These are phyloP conservation scores for Crotalus helleri DNA, from an alignment of 2,113 vertebrate species.

Conservation along the genomic window DNA sequence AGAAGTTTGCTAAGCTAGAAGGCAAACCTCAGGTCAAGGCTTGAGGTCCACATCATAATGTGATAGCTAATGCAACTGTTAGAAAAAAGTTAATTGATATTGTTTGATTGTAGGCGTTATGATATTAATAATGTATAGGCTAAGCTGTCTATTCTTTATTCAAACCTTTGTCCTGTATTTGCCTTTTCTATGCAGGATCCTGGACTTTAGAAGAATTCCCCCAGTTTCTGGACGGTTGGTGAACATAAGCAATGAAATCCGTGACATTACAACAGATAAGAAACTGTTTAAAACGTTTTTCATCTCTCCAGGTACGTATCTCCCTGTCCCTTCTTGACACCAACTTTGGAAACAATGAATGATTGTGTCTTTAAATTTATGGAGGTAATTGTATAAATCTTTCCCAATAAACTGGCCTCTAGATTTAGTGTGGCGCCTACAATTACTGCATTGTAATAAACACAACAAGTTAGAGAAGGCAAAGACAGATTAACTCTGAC, in stretches of 20 bases:
- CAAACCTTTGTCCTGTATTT: constrained; percentile 3
- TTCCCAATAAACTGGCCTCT: background rate
- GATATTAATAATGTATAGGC: background rate
- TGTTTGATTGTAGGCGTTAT: background rate
- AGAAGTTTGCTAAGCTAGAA: background rate
- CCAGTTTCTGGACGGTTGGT: constrained; percentile 76
- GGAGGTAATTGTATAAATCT: background rate
- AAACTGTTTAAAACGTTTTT: constrained; percentile 82
- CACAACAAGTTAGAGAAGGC: background rate
- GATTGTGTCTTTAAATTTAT: background rate
- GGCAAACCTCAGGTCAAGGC: background rate
- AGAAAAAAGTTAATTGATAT: background rate
- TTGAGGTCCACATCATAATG: background rate
- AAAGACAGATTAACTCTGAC: background rate
- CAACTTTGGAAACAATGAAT: background rate
- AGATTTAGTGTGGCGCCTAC: background rate
- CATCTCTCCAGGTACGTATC: constrained; percentile 74
- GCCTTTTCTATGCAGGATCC: constrained; percentile 63
- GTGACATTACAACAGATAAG: constrained; percentile 78
- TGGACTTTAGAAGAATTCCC: constrained; percentile 80
- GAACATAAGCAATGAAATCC: constrained; percentile 78
- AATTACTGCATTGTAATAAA: background rate
- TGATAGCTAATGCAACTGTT: background rate
- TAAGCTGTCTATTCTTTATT: background rate
- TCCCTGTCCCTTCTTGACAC: background rate